A percentile compares a stretch with the other conserved stretches of the same genome.
Conservation (phyloP, 2,888 invertebrate genomes). For the Helleia helle region DNA sequence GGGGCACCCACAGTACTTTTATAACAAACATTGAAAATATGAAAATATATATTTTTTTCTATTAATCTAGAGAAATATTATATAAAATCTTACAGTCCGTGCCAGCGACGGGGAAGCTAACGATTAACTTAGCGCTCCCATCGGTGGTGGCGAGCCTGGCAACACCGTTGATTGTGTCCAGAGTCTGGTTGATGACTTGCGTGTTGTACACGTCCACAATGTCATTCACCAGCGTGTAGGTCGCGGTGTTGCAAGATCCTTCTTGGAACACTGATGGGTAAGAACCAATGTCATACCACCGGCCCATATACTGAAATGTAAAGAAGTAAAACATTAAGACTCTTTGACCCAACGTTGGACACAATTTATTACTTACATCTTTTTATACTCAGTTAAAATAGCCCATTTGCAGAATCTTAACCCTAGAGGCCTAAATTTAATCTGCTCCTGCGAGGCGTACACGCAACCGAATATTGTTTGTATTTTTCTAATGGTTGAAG, state of each 20-base stretch:
- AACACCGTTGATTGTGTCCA: slow-evolving; percentile 34
- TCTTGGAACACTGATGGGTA: slow-evolving; percentile 23
- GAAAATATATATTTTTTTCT: no score
- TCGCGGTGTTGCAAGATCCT: slow-evolving; percentile 25
- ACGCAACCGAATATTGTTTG: slow-evolving; percentile 4
- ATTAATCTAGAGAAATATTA: no score
- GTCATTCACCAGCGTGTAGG: slow-evolving; percentile 16
- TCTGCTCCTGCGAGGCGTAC: background rate
- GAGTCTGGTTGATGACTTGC: slow-evolving; percentile 34
- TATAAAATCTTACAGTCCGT: slow-evolving; percentile 29
- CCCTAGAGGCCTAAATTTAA: background rate
- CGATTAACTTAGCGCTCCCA: slow-evolving; percentile 73
- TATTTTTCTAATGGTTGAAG: slow-evolving; percentile 8
- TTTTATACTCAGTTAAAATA: no score
- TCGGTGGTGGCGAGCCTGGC: slow-evolving; percentile 60
- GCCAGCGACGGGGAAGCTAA: slow-evolving; percentile 73
- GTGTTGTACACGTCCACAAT: slow-evolving; percentile 25
- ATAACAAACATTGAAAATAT: no score
- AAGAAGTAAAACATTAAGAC: slow-evolving; percentile 5
- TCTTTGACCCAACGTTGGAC: no score
- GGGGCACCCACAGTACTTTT: no score
- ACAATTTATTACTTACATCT: no score
- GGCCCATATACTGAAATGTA: slow-evolving; percentile 21
- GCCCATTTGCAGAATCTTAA: no score
- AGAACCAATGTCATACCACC: slow-evolving; percentile 22